Base-by-base conservation (phyloP, 2,797 vertebrate species). In the Chaetodon trifasciatus region DNA sequence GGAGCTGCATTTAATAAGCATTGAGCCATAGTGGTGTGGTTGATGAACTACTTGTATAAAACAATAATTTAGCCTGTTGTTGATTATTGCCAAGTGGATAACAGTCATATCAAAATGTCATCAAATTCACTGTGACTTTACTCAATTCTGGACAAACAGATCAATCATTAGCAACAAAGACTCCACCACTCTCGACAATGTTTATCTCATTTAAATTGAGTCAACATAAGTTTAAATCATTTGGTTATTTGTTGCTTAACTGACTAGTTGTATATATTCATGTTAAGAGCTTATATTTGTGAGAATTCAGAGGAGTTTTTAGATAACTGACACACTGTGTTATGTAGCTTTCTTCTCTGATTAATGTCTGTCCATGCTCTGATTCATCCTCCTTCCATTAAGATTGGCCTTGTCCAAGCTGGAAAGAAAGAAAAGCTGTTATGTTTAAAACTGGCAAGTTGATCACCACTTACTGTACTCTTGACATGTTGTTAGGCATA, bases 41-140 rank as follows among this genome's bases (percentile, higher is more conserved):
- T 86, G 63, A 85, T 84, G 64, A 50, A 49, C 71, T 75, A 56
- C 75, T 76, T 66, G 35, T 46, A 74, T 23, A 44, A 74, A 63
- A 76, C 39, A 74, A 79, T 88, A 74, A 82, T 88, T 89, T 66
- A 83, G 55, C 50, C 60, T 19, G 56, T 53, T 77, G 60, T 67
- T 75, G 78, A 70, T 78, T 77, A 65, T 70, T 73, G 57, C 86
- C 70, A 75, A 76, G 56, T 73, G 77, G 74, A 86, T 56, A 79
- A 65, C 24, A 70, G 58, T 83, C 70, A 61, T 44, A 86, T 89
- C 57, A 77, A 88, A 90, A 88, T 87, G 74, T 66, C 85, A 84
- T 81, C 74, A 49, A 52, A 77, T 63, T 28, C 53, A 49, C 40
- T 40, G 12, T 65, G 47, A 64, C 17, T 8, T 55, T 58, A 70